Evolutionary conservation across 2,888 invertebrate genomes (phyloP).

Genomic region (Hypomecis atomaria): DNA sequence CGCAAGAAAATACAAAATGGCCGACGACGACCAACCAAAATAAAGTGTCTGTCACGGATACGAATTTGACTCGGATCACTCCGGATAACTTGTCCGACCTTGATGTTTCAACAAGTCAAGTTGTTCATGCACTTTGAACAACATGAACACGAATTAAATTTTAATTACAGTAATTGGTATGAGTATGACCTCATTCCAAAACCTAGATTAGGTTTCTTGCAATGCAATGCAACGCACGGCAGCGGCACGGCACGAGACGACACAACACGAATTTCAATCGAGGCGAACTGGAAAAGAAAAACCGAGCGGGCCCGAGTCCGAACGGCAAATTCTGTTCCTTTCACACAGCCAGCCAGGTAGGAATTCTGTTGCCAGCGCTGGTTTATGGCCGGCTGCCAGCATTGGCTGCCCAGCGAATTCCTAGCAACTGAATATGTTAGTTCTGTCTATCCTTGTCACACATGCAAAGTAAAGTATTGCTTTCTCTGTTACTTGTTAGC

Average conservation of each 20-base stretch:
- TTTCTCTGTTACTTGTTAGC: slow-evolving; percentile 46
- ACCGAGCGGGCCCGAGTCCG: slow-evolving; percentile 32
- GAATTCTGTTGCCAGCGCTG: slow-evolving; percentile 64
- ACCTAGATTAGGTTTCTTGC: slow-evolving; percentile 6
- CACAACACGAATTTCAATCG: slow-evolving; percentile 40
- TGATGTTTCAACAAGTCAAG: slow-evolving; percentile 19
- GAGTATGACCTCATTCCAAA: slow-evolving; percentile 5
- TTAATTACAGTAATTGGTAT: slow-evolving; percentile 20
- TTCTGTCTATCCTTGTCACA: slow-evolving; percentile 55
- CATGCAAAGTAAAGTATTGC: slow-evolving; percentile 47
- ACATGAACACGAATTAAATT: slow-evolving; percentile 22
- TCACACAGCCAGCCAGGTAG: slow-evolving; percentile 59
- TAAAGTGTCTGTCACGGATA: slow-evolving; percentile 49
- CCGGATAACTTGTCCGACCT: slow-evolving; percentile 27
- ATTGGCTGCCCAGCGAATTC: slow-evolving; percentile 72
- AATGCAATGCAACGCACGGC: slow-evolving; percentile 18
- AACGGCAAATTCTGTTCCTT: slow-evolving; percentile 63
- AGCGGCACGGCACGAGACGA: slow-evolving; percentile 26
- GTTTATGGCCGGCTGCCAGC: slow-evolving; percentile 67
- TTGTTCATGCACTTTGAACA: slow-evolving; percentile 25
- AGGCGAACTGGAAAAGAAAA: slow-evolving; percentile 29
- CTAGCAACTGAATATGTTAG: slow-evolving; percentile 58
- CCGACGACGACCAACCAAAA: slow-evolving; percentile 58
- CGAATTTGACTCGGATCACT: slow-evolving; percentile 31
- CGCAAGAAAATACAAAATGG: slow-evolving; percentile 76